Conservation (phyloP, 2,797 vertebrate genomes). For the Enteromius paludinosus region DNA sequence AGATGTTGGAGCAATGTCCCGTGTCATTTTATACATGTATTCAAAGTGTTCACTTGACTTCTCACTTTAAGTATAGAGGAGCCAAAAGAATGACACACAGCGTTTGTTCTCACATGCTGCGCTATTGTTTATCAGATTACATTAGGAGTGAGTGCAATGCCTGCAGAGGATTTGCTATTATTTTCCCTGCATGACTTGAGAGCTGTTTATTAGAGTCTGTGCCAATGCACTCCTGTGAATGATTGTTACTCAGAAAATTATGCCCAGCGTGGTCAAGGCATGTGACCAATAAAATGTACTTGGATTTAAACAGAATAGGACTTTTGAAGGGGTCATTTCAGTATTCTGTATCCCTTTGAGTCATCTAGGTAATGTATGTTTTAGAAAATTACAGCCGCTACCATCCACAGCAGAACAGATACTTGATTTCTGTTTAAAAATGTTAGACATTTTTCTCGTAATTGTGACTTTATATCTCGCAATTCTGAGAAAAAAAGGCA, state of each 20-base stretch:
- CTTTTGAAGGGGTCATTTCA: conserved; percentile 7
- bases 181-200: conserved; percentile 61
- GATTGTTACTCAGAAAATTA: conserved; percentile 29
- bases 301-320: background rate
- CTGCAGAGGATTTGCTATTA: conserved; percentile 55
- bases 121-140: conserved; percentile 65
- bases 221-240: conserved; percentile 53
- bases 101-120: conserved; percentile 56
- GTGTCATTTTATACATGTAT: conserved; percentile 48
- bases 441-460: background rate
- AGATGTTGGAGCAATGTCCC: conserved; percentile 7
- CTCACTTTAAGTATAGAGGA: conserved; percentile 58
- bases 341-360: conserved; percentile 13
- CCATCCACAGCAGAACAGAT: background rate
- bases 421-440: background rate
- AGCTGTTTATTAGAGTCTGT: conserved; percentile 68
- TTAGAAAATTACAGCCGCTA: conserved; percentile 26
- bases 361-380: conserved; percentile 14
- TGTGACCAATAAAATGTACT: conserved; percentile 8
- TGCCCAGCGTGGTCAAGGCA: conserved; percentile 34
- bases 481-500: too few species aligned
- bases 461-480: too few species aligned
- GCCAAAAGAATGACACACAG: conserved; percentile 53
- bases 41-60: conserved; percentile 63
- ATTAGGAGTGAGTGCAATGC: conserved; percentile 54